Evolutionary conservation across 2,113 vertebrate genomes (phyloP), one percentile per base, ranked within the genome.

Genomic region (Onychorhynchus coronatus): DNA sequence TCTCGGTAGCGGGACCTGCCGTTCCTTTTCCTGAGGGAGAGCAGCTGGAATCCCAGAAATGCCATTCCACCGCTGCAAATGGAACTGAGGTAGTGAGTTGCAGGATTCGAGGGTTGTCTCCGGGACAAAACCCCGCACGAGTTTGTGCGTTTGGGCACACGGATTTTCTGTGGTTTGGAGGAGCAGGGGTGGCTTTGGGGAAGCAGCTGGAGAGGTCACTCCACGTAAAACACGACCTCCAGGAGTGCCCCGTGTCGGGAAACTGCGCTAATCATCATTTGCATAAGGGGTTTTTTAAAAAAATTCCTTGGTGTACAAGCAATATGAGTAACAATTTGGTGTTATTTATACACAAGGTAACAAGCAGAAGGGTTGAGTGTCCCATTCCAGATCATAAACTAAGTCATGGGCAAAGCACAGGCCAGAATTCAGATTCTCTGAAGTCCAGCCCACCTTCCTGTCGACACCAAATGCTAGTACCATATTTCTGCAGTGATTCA

Each of bases 401-500:
- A 47, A 37, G 24, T 28, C 11, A 17, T 0, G 0, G 31, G 46
- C 65, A 82, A 59, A 74, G 28, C 24, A 59, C 6, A n/a, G 58
- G 31, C 28, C 21, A 28, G 58, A 79, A 85, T 50, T 41, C 35
- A 71, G 50, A 35, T 39, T 52, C 21, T n/a, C 41, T 10, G 3
- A 31, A 71, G 47, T 53, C 31, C 25, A 73, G 33, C 20, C 55
- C 30, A 31, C 28, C 21, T 35, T 52, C 41, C 41, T 53, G 27
- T 15, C 19, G 28, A 11, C 39, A 41, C 2, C 2, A 52, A 72
- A 25, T 41, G n/a, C 12, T 11, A 15, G 9, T 18, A 24, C 52
- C 1, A 0, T 10, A 11, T 24, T 68, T 17, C 4, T 14, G 39
- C 37, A 53, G 39, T 1, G 0, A 9, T 68, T 80, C 61, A 50